These are phyloP conservation scores for Lycocerus yunnanus DNA, from an alignment of 2,888 invertebrate genomes.

Conservation along the genomic window DNA sequence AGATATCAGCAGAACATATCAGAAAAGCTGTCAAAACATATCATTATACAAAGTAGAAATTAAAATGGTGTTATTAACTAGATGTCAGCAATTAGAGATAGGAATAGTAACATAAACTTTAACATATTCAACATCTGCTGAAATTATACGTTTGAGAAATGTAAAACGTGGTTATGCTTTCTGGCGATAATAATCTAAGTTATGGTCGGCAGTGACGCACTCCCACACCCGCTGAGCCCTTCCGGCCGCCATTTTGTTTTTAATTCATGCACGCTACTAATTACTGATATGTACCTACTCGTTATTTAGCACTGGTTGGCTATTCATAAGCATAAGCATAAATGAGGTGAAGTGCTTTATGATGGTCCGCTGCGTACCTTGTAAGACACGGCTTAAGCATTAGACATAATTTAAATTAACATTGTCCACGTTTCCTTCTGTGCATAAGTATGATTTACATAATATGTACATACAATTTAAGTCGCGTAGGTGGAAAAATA, in stretches of 20 bases:
- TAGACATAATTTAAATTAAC: conserved; percentile 39
- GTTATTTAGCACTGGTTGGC: conserved; percentile 36
- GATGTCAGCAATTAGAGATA: conserved; percentile 49
- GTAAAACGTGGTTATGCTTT: conserved; percentile 51
- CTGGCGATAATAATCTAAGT: conserved; percentile 54
- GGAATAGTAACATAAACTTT: conserved; percentile 45
- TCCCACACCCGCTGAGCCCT: conserved; percentile 54
- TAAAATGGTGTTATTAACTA: conserved; percentile 50
- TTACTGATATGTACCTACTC: conserved; percentile 41
- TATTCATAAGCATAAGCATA: conserved; percentile 32
- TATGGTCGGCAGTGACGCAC: conserved; percentile 54
- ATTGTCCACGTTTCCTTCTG: conserved; percentile 31
- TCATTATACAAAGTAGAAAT: conserved; percentile 43
- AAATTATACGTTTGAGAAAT: conserved; percentile 53
- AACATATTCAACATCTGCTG: conserved; percentile 54
- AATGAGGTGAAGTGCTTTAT: conserved; percentile 32
- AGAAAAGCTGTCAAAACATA: conserved; percentile 48
- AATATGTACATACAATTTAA: conserved; percentile 43
- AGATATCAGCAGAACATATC: conserved; percentile 33
- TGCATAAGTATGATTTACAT: conserved; percentile 41
- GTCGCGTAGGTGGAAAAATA: conserved; percentile 37
- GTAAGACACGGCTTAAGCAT: conserved; percentile 45
- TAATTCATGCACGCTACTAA: conserved; percentile 48
- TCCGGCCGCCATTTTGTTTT: conserved; percentile 54
- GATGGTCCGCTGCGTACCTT: conserved; percentile 37